Conservation (phyloP, 2,888 invertebrate species). For the Yponomeuta plumbellus region DNA sequence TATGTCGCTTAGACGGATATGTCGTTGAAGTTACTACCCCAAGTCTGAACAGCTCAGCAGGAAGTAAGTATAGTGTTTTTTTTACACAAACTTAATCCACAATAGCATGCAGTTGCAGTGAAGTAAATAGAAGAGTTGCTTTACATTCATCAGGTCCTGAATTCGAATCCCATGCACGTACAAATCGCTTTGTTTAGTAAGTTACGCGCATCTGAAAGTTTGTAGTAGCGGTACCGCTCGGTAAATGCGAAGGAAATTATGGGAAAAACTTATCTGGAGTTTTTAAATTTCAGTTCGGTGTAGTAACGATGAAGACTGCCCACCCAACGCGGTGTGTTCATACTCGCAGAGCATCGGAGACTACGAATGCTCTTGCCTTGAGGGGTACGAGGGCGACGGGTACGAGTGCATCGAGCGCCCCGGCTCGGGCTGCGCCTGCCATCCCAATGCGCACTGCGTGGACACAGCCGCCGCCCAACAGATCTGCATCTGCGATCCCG, state of each 20-base stretch:
- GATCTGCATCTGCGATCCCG: conserved; percentile 87
- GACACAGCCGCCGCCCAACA: conserved; percentile 81
- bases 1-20: conserved; percentile 44
- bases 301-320: conserved; percentile 85
- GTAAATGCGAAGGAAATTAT: too few relatives aligned
- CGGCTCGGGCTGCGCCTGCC: conserved; percentile 79
- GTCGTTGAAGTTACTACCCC: conserved; percentile 9
- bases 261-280: not conserved
- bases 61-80: not conserved
- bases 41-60: conserved; percentile 1
- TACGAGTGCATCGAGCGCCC: conserved; percentile 79
- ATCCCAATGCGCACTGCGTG: conserved; percentile 83
- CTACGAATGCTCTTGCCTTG: conserved; percentile 85
- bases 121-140: too few relatives aligned
- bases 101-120: too few relatives aligned
- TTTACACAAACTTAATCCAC: too few relatives aligned
- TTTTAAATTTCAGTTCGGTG: conserved; percentile 79
- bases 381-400: conserved; percentile 92
- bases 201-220: too few relatives aligned
- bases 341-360: conserved; percentile 72
- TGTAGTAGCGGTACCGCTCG: too few relatives aligned
- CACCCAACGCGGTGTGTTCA: conserved; percentile 87
- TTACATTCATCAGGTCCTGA: too few relatives aligned
- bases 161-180: too few relatives aligned
- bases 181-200: too few relatives aligned